phyloP scores from a whole-genome alignment of 2,113 vertebrate species.

The Micromys minutus region DNA sequence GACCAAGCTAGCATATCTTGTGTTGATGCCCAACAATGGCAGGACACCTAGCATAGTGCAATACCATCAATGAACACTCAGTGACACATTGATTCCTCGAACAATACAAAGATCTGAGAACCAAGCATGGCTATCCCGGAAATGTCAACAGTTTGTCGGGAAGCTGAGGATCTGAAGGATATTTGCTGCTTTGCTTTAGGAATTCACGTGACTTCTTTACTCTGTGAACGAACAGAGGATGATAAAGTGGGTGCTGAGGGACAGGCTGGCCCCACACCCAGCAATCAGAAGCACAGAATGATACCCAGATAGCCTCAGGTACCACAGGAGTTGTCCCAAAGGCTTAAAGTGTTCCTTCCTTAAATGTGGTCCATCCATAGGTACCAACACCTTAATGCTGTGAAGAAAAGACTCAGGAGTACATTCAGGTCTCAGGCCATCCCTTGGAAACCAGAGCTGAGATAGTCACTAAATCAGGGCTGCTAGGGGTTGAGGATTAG shows the following conservation, averaged over 20 bases:
- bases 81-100: not conserved
- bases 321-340: not conserved
- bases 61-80: accelerated
- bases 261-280: accelerated
- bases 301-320: not conserved
- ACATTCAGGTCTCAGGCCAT: accelerated
- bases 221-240: not conserved
- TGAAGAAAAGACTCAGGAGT: not conserved
- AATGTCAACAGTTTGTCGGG: not conserved
- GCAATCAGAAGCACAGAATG: not conserved
- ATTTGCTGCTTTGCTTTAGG: not conserved
- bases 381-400: not conserved
- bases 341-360: not conserved
- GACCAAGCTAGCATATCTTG: not conserved
- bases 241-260: not conserved
- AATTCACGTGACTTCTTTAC: not conserved
- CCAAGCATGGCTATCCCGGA: not conserved
- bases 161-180: not conserved
- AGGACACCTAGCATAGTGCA: not conserved
- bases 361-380: not conserved
- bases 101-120: not conserved
- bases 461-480: not conserved
- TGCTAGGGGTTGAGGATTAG: too few species aligned
- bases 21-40: not conserved
- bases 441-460: not conserved